phyloP scores from a whole-genome alignment of 2,888 invertebrate genomes.

The Drosophila kanekoi region DNA sequence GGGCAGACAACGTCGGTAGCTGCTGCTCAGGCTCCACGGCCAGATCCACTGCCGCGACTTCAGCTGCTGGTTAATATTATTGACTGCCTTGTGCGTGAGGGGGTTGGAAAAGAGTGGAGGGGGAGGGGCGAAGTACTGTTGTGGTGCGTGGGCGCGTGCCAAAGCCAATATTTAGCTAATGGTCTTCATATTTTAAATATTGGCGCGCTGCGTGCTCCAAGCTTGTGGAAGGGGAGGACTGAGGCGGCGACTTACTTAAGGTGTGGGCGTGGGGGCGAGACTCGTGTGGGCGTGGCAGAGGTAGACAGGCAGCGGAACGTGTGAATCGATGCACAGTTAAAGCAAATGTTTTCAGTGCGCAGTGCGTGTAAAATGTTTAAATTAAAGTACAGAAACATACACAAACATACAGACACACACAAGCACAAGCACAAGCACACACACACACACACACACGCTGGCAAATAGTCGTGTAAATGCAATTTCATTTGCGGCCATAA shows the following conservation, averaged over 20 bases:
- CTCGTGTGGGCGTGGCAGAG: neutral
- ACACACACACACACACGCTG: slow-evolving; percentile 2
- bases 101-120: neutral
- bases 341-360: slow-evolving; percentile 39
- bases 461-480: slow-evolving; percentile 46
- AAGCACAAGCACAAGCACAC: slow-evolving; percentile 11
- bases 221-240: neutral
- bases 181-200: slow-evolving; percentile 81
- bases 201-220: slow-evolving; percentile 53
- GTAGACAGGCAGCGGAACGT: slow-evolving; percentile 29
- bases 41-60: slow-evolving; percentile 40
- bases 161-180: slow-evolving; percentile 81
- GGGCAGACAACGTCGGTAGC: slow-evolving; percentile 48
- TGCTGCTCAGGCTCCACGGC: slow-evolving; percentile 9
- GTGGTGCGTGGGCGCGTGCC: slow-evolving; percentile 72
- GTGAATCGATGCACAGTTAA: slow-evolving; percentile 44
- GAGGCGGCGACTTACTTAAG: neutral
- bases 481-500: slow-evolving; percentile 76
- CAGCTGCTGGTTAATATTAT: slow-evolving; percentile 73
- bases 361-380: slow-evolving; percentile 67
- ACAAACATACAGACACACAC: slow-evolving; percentile 10
- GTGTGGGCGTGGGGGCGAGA: neutral
- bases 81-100: slow-evolving; percentile 67
- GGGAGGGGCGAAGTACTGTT: slow-evolving; percentile 11
- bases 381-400: slow-evolving; percentile 60